Base-by-base conservation (phyloP, 2,888 invertebrate species). In the Dione vanillae region DNA sequence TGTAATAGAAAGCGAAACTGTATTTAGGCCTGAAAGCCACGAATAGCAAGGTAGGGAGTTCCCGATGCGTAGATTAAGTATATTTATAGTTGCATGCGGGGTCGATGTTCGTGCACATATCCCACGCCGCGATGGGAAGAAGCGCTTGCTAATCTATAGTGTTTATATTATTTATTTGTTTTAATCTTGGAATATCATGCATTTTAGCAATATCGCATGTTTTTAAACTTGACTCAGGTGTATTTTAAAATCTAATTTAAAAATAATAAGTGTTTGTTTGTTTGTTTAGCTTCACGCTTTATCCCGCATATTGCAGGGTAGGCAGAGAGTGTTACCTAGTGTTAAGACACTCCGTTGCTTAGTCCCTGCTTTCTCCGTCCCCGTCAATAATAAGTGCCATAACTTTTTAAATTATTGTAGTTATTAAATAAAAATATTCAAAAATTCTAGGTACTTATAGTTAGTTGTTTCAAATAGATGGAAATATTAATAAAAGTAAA, bases 21-120 rank as follows among this genome's bases (percentile, higher is more conserved):
- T 66, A 68, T 75, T 75, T 71, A 72, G 67, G 70, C 70, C 70
- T 77, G 73, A 74, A 77, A 78, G 72, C 73, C 71, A 74, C 64
- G 76, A 76, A 76, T 71, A 75, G 75, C 77, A 73, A 75, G 76
- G 73, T 74, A 78, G 77, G 78, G 80, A 80, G 80, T 80, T 80
- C 79, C 79, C 78, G 76, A 81, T 75, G 85, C 85, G 84, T 85
- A 89, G 85, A 88, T 86, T 86, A 86, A 82, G 85, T 87, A 83
- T 90, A 92, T 92, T 92, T 90, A 90, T 92, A 92, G 92, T 84
- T 80, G 82, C 83, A 82, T 80, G 83, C 88, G 91, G 92, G 92
- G 92, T 92, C 92, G 91, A 90, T 80, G 92, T 86, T 87, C 88
- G 74, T 68, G 66, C 80, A 77, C 81, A 81, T 90, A 90, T 90